Base-by-base conservation (phyloP, 2,113 vertebrate species). In the Phrynosoma blainvillii region DNA sequence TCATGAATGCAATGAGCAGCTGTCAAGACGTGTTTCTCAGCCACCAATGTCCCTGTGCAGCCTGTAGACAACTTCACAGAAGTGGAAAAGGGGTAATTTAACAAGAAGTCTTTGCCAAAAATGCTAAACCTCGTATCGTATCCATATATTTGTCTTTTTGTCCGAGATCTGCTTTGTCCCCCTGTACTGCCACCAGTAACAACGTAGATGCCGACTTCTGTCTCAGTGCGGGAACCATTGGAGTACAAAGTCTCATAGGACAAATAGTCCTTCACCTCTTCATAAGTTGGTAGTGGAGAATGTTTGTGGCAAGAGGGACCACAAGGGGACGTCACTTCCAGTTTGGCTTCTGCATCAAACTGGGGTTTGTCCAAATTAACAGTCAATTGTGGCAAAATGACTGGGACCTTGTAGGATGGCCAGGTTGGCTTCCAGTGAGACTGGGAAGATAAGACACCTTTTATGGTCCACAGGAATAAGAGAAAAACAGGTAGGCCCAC, bases 1-100 rank as follows among this genome's bases (percentile, higher is more conserved):
- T 99, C 99, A 0, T 99, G 99, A 68, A 99, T 97, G 30, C 99
- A 99, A 89, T 99, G 99, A 77, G 99, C 99, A 0, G 99, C 98
- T 1, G 99, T 99, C 78, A 99, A 98, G 65, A 99, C 98, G 0
- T 99, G 98, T 12, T 98, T 98, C 87, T 99, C 98, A 0, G 98
- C 98, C 90, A 99, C 99, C 77, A 99, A 91, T 0, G 98, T 99
- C 23, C 99, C 99, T 0, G 98, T 98, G 92, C 99, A 99, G 40
- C 99, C 99, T 0, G 99, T 99, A 30, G 99, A 99, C 40, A 99
- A 95, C 95, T 99, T 99, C 89, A 99, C 99, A 0, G 98, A 98
- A 0, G 98, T 98, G 1, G 99, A 99, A 92, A 99, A 99, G 0
- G 99, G 99, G 91, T 98, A 99, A 88, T 98, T 98, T 66, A 98